Percentiles rank a stretch among this genome's conserved stretches.
phyloP scores from a whole-genome alignment of 2,797 vertebrate species.

The Erethizon dorsatum region DNA sequence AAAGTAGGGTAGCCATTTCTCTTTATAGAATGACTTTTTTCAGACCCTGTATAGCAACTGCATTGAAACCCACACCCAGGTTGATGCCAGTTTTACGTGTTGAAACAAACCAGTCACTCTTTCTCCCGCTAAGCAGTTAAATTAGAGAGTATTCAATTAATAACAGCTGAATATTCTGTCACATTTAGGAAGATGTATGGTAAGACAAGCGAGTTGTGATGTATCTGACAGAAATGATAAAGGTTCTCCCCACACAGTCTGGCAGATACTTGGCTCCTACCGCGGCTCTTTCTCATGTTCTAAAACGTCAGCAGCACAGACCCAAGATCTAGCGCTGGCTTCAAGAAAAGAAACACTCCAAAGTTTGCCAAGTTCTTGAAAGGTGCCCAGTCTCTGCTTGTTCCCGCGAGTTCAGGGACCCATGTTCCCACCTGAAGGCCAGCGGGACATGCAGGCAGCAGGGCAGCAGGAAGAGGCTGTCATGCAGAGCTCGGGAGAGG shows the following conservation, averaged over 20 bases:
- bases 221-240: constrained; percentile 98
- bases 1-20: constrained; percentile 58
- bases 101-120: constrained; percentile 90
- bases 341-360: constrained; percentile 84
- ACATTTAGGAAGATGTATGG: constrained; percentile 99
- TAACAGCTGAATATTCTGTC: constrained; percentile 98
- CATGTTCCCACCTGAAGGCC: not conserved
- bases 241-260: constrained; percentile 95
- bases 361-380: constrained; percentile 85
- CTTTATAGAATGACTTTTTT: not conserved
- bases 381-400: constrained; percentile 77
- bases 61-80: constrained; percentile 50
- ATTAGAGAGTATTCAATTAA: constrained; percentile 99
- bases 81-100: constrained; percentile 80
- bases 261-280: constrained; percentile 94
- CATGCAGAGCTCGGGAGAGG: fast-evolving
- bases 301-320: constrained; percentile 91
- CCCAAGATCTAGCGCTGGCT: constrained; percentile 90
- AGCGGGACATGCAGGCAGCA: fast-evolving
- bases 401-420: not conserved
- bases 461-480: not conserved
- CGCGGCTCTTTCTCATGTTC: constrained; percentile 90
- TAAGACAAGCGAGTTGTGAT: constrained; percentile 97
- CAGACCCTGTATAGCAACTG: not conserved
- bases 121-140: constrained; percentile 93